A percentile compares a stretch with the other conserved stretches of the same genome.
Conservation (phyloP, 2,888 invertebrate species). For the Ischnus inquisitorius region DNA sequence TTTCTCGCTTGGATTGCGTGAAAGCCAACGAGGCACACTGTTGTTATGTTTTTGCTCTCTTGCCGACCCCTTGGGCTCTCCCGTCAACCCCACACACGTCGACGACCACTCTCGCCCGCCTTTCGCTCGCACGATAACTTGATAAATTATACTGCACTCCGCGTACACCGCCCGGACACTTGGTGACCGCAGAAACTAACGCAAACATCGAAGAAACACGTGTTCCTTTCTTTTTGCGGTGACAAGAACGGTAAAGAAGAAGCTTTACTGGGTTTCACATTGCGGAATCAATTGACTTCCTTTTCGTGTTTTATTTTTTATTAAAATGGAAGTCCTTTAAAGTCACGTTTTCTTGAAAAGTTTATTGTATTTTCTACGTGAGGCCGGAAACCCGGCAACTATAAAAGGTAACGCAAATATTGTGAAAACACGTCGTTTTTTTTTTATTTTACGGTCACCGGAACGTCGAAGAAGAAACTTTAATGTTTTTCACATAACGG, state of each 20-base stretch:
- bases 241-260: neutral
- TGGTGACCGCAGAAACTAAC: conserved; percentile 20
- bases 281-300: too few species aligned
- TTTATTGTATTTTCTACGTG: too few species aligned
- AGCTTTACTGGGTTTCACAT: neutral
- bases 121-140: conserved; percentile 45
- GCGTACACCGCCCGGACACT: conserved; percentile 33
- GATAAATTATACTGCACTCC: conserved; percentile 59
- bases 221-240: conserved; percentile 3
- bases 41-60: conserved; percentile 24
- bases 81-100: conserved; percentile 6
- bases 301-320: too few species aligned
- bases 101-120: neutral
- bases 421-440: too few species aligned
- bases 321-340: too few species aligned
- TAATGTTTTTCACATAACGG: too few species aligned
- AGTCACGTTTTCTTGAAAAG: too few species aligned
- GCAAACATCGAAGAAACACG: conserved; percentile 39
- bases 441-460: too few species aligned
- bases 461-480: too few species aligned
- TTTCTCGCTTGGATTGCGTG: conserved; percentile 61
- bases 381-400: too few species aligned
- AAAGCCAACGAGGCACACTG: conserved; percentile 53
- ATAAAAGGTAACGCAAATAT: too few species aligned
- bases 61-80: conserved; percentile 20